A percentile compares a stretch with the other conserved stretches of the same genome.
phyloP scores from a whole-genome alignment of 2,888 invertebrate genomes.

The Cheilosia scutellata region DNA sequence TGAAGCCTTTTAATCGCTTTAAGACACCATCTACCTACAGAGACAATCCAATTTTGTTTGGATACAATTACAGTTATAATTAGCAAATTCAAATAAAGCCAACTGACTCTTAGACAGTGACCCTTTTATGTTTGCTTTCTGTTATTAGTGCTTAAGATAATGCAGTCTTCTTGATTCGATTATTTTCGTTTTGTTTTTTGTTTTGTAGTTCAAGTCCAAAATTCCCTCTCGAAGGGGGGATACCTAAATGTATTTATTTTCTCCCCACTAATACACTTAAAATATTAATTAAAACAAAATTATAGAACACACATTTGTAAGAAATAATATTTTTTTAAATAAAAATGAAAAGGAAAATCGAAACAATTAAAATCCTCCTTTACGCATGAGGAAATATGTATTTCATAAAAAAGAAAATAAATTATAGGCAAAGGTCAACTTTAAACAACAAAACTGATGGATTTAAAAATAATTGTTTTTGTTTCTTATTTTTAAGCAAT shows the following conservation, averaged over 20 bases:
- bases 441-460: conserved; percentile 45
- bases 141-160: not conserved
- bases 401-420: conserved; percentile 43
- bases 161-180: conserved; percentile 9
- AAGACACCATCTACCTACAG: conserved; percentile 49
- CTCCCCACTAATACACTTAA: conserved; percentile 37
- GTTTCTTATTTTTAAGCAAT: conserved; percentile 51
- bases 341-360: conserved; percentile 36
- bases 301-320: conserved; percentile 72
- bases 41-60: conserved; percentile 49
- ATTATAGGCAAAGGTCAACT: conserved; percentile 47
- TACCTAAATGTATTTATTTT: conserved; percentile 16
- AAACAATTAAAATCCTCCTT: conserved; percentile 23
- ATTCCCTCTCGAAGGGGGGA: conserved; percentile 5
- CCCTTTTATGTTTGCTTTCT: conserved; percentile 32
- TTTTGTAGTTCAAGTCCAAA: conserved; percentile 21
- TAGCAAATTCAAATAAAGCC: conserved; percentile 35
- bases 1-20: conserved; percentile 42
- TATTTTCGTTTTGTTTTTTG: conserved; percentile 15
- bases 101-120: not conserved
- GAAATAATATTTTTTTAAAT: conserved; percentile 74
- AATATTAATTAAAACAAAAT: conserved; percentile 54
- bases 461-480: conserved; percentile 63
- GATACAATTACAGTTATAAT: conserved; percentile 31
- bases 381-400: conserved; percentile 21